Evolutionary conservation across 64 coral and sea anemone species (phyloP), one percentile per base, ranked within the genome.

Genomic region (Montipora capricornis): DNA sequence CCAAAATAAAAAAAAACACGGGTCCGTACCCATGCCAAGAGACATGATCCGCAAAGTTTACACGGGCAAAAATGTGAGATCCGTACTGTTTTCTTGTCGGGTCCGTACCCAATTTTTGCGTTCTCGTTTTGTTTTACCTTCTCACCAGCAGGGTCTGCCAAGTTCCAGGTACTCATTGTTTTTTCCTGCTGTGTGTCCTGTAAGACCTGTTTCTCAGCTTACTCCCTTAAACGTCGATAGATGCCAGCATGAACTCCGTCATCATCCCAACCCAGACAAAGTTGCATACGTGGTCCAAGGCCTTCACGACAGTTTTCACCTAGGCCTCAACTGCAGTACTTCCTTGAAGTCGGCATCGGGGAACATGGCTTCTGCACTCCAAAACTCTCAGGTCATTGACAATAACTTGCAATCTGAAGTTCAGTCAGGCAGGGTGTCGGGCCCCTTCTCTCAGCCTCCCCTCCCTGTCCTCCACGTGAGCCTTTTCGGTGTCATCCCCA

Each of bases 381-480:
- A 71, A 20, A 87, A 93, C 44, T 19, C 84, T 7, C 44, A 73
- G 19, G 75, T 94, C 29, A 80, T 88, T 73, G 76, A 94, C n/a
- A 37, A 89, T 45, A 81, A 80, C 69, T 48, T 94, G 0, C 26
- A 26, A 10, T 88, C 87, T 12, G 92, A 70, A 81, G 53, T 88
- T 53, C 58, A 60, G 46, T 5, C 15, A 57, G 84, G 83, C 48
- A 29, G 83, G 58, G 76, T 88, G 22, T 69, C 81, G 17, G 91
- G 81, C 70, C 91, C 91, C 11, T 87, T 86, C 45, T 16, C 66
- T 69, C 9, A 69, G 66, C 66, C 9, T 16, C 66, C 66, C n/a
- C 66, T 69, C 12, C 66, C 66, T 69, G 16, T 13, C 16, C 62
- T 93, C 17, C 88, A 90, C 80, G 0, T 24, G 24, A 24, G 24